These are phyloP conservation scores for Muntiacus muntjak DNA, from an alignment of 2,113 vertebrate genomes.

Conservation along the genomic window DNA sequence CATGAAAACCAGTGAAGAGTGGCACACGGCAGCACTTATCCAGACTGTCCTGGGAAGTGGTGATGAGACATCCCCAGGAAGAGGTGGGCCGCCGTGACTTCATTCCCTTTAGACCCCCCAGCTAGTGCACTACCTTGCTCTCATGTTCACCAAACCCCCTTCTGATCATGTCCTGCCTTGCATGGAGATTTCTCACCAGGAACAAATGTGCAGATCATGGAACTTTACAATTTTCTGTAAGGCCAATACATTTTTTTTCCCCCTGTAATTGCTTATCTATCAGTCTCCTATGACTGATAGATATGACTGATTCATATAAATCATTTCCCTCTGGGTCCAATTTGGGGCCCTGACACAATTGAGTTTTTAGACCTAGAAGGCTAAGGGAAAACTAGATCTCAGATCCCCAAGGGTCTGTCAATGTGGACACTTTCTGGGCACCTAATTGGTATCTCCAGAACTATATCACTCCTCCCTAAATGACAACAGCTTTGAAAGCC, in stretches of 20 bases:
- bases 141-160: not conserved
- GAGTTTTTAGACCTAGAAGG: not conserved
- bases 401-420: not conserved
- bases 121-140: not conserved
- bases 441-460: not conserved
- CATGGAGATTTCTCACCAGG: not conserved
- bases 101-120: not conserved
- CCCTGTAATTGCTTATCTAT: not conserved
- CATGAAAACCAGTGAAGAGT: not conserved
- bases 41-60: not conserved
- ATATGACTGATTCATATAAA: not conserved
- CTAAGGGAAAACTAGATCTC: not conserved
- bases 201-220: not conserved
- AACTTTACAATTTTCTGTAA: not conserved
- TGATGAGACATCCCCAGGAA: rapidly evolving
- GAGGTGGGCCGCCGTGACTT: not conserved
- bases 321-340: not conserved
- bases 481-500: not conserved
- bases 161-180: not conserved
- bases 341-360: not conserved
- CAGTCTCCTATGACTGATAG: not conserved
- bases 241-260: not conserved
- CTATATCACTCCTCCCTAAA: not conserved
- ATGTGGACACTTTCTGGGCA: not conserved
- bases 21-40: rapidly evolving